Evolutionary conservation across 2,888 invertebrate genomes (phyloP).

Genomic region (Hemithea aestivaria): DNA sequence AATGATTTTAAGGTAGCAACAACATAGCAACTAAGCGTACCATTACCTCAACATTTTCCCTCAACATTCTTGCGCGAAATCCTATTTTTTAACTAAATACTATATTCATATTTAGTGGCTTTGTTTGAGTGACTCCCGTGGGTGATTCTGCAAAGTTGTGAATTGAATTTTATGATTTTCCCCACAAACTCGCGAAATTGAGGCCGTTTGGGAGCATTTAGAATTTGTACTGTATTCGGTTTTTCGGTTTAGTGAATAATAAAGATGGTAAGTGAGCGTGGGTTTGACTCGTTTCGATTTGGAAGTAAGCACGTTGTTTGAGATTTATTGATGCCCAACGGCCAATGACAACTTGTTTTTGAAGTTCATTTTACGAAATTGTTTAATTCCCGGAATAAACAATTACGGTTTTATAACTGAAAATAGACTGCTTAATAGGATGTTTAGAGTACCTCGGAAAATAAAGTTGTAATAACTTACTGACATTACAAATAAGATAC

Average conservation of each 20-base stretch:
- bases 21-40: slow-evolving; percentile 3
- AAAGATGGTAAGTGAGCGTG: slow-evolving; percentile 1
- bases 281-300: too few relatives aligned
- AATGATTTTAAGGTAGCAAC: too few relatives aligned
- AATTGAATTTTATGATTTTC: slow-evolving; percentile 44
- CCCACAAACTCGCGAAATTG: slow-evolving; percentile 23
- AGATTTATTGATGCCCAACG: too few relatives aligned
- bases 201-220: slow-evolving; percentile 26
- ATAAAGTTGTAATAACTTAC: too few relatives aligned
- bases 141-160: slow-evolving; percentile 27
- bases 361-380: too few relatives aligned
- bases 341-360: too few relatives aligned
- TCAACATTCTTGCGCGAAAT: slow-evolving; percentile 7
- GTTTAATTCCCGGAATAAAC: too few relatives aligned
- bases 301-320: too few relatives aligned
- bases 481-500: too few relatives aligned
- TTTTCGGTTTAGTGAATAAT: slow-evolving; percentile 16
- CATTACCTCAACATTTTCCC: slow-evolving; percentile 7
- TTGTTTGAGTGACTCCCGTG: slow-evolving; percentile 21
- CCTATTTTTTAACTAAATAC: slow-evolving; percentile 15
- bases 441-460: too few relatives aligned
- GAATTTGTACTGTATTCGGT: slow-evolving; percentile 26
- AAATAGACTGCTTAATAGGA: too few relatives aligned
- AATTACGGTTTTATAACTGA: too few relatives aligned
- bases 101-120: slow-evolving; percentile 15